These are phyloP conservation scores for Polyommatus iphigenia DNA, from an alignment of 2,888 invertebrate species.

Conservation along the genomic window DNA sequence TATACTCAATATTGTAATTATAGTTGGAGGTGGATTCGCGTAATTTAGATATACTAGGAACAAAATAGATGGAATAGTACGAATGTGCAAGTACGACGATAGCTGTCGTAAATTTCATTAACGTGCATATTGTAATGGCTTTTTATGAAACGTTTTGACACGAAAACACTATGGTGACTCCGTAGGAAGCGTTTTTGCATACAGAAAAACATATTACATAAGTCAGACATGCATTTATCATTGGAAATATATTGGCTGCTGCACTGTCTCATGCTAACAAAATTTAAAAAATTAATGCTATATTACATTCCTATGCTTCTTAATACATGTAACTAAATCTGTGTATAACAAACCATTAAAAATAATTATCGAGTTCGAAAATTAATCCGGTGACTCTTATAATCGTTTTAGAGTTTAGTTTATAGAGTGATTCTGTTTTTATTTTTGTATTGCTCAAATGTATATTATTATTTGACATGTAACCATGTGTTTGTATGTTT, in stretches of 20 bases:
- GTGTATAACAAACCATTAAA: constrained; percentile 12
- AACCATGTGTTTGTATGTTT: constrained; percentile 71
- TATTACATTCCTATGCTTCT: constrained; percentile 68
- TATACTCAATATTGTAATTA: constrained; percentile 73
- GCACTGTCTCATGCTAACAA: constrained; percentile 53
- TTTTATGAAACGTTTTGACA: constrained; percentile 36
- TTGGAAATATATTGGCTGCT: constrained; percentile 37
- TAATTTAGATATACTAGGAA: constrained; percentile 52
- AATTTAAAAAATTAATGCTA: constrained; percentile 52
- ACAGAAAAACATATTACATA: constrained; percentile 26
- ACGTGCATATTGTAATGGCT: constrained; percentile 27
- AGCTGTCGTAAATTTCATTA: constrained; percentile 32
- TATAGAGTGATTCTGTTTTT: constrained; percentile 73
- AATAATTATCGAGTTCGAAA: not conserved
- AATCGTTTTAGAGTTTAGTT: constrained; percentile 52
- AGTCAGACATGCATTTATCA: not conserved
- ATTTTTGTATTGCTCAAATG: constrained; percentile 77
- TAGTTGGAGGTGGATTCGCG: constrained; percentile 56
- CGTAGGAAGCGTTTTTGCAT: not conserved
- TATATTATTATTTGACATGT: constrained; percentile 64
- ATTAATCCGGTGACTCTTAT: constrained; percentile 26
- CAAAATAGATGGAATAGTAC: constrained; percentile 46
- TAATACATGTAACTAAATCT: constrained; percentile 37
- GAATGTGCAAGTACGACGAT: constrained; percentile 32
- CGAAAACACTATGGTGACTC: not conserved